Evolutionary conservation across 1,140 invertebrate genomes (phyloP).

Genomic region (Polypedilum pembai): DNA sequence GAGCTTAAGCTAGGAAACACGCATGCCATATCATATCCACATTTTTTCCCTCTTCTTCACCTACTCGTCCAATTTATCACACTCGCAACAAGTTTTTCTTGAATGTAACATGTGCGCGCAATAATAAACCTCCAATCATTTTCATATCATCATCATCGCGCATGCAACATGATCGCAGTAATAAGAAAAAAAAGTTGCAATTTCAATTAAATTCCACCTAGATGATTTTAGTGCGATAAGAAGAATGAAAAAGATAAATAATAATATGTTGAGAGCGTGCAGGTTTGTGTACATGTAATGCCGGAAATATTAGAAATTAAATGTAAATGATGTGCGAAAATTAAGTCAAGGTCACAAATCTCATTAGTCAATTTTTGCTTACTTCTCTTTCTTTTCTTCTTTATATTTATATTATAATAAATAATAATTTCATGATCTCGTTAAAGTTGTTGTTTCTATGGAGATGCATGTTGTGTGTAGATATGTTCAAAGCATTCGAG

Average conservation of each 20-base stretch:
- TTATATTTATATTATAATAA: background rate
- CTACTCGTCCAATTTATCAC: conserved; percentile 1
- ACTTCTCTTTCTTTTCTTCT: background rate
- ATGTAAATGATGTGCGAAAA: conserved; percentile 12
- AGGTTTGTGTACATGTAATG: background rate
- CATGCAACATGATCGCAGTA: too few species aligned
- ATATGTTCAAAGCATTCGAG: background rate
- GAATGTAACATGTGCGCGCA: conserved; percentile 24
- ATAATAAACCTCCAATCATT: conserved; percentile 24
- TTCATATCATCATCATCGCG: background rate
- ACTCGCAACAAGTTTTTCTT: conserved; percentile 21
- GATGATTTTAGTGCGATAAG: too few species aligned
- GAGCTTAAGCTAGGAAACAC: background rate
- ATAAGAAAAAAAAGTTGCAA: too few species aligned
- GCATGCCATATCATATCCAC: background rate
- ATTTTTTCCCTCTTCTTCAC: background rate
- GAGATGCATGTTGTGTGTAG: background rate
- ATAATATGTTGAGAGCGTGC: background rate
- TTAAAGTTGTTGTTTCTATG: background rate
- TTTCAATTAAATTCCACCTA: too few species aligned
- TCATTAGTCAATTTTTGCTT: background rate
- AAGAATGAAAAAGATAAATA: too few species aligned
- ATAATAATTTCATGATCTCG: background rate
- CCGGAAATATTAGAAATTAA: background rate
- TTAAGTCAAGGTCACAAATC: conserved; percentile 11